Conservation (phyloP, 2,888 invertebrate genomes). For the Thelaira solivaga region DNA sequence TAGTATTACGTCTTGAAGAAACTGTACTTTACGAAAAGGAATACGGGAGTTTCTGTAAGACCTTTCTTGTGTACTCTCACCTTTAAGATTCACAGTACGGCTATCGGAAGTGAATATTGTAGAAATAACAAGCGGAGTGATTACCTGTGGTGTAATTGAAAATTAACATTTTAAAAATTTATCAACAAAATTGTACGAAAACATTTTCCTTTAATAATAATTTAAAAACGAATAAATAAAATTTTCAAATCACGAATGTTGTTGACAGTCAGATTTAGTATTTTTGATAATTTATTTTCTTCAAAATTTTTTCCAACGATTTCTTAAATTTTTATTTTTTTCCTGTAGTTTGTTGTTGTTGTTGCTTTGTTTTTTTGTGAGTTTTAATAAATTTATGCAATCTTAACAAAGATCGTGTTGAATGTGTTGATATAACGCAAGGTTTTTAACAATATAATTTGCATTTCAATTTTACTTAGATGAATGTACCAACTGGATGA, state of each 20-base stretch:
- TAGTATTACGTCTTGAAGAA: no score
- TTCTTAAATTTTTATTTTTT: neutral
- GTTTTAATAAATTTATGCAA: constrained; percentile 62
- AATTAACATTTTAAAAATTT: no score
- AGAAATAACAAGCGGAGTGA: no score
- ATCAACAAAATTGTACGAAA: no score
- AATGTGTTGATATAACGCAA: constrained; percentile 63
- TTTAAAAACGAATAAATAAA: constrained; percentile 18
- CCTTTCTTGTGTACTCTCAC: no score
- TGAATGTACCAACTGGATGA: constrained; percentile 32
- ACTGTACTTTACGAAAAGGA: no score
- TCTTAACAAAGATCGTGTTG: constrained; percentile 62
- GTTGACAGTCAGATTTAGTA: constrained; percentile 31
- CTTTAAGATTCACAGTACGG: no score
- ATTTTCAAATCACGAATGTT: constrained; percentile 58
- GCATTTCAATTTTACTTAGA: constrained; percentile 59
- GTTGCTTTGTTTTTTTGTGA: constrained; percentile 17
- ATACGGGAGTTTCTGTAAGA: no score
- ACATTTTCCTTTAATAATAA: constrained; percentile 6
- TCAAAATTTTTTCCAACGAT: neutral
- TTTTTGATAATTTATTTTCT: constrained; percentile 24
- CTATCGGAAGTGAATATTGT: no score
- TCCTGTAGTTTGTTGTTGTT: neutral
- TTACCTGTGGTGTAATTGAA: no score
- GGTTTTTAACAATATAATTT: constrained; percentile 63